phyloP scores from a whole-genome alignment of 2,797 vertebrate genomes.

The Sebastes nivosus region DNA sequence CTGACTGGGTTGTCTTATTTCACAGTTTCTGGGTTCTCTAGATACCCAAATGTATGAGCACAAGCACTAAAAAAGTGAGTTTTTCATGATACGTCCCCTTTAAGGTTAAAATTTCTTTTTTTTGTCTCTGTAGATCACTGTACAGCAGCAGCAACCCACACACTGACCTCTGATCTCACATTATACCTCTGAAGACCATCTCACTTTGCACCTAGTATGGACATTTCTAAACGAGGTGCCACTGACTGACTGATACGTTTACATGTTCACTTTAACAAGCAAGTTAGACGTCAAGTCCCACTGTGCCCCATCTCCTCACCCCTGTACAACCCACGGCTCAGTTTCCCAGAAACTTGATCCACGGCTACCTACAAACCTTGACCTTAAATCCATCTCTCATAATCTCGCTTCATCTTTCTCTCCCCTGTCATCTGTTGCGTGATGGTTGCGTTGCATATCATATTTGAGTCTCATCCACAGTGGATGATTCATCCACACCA shows the following conservation, averaged over 20 bases:
- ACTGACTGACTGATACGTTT: conserved; percentile 9
- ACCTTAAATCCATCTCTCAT: conserved; percentile 31
- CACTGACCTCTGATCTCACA: conserved; percentile 16
- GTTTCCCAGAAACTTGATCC: conserved; percentile 50
- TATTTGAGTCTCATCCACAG: conserved; percentile 37
- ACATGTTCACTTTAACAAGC: conserved; percentile 11
- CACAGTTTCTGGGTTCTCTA: too few species aligned
- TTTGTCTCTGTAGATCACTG: background rate
- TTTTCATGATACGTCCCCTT: too few species aligned
- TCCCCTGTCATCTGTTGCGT: conserved; percentile 25
- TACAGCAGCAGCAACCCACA: background rate
- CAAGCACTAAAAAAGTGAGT: too few species aligned
- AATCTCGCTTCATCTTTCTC: conserved; percentile 12
- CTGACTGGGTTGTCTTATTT: too few species aligned
- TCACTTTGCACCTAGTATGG: conserved; percentile 8
- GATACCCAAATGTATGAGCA: too few species aligned
- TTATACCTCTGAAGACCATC: background rate
- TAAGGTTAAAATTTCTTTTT: background rate
- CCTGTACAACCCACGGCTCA: background rate
- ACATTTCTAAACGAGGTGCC: conserved; percentile 14
- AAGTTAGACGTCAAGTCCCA: background rate
- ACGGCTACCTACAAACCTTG: background rate
- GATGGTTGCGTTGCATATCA: conserved; percentile 26
- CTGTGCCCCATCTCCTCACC: conserved; percentile 9
- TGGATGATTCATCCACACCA: background rate